Base-by-base conservation (phyloP, 2,113 vertebrate species). In the Heloderma charlesbogerti region DNA sequence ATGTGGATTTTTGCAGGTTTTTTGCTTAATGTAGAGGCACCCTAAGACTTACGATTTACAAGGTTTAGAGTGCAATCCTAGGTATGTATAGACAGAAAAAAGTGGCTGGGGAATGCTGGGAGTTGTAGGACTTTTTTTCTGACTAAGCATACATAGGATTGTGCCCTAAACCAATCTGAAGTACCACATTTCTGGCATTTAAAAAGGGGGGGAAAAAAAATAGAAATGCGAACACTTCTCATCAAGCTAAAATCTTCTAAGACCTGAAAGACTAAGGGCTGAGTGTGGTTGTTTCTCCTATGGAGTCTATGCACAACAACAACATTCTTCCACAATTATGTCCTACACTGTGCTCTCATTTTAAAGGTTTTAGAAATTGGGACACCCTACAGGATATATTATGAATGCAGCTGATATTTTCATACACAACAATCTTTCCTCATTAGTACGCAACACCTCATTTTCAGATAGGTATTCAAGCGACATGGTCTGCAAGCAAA, bases 401-500 rank as follows among this genome's bases (percentile, higher is more conserved):
- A 4, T 86, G 90, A 74, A 77, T 85, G 88, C 1, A 83, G 71
- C 0, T 90, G 48, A 67, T 10, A 86, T 48, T 79, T 40, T 2
- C 89, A 63, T 4, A 63, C 88, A 84, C 87, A 60, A 27, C n/a
- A 90, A 87, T 34, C 67, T 87, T 63, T n/a, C 31, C 82, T 83
- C 2, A 86, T 85, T 74, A 82, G 8, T 72, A 92, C 92, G 82
- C 75, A 93, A 90, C 29, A 66, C 43, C 91, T 51, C 6, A 25
- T 81, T 9, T 91, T 81, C 4, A 43, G 20, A 6, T 54, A 45
- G 29, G 13, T 43, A 60, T 12, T 72, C 1, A 89, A 45, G 6
- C 7, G 51, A 72, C 78, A 86, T 15, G 72, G 87, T 93, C 48
- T 91, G 18, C 71, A 88, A 92, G 67, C 15, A 89, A 91, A 89